Conservation (phyloP, 2,113 vertebrate genomes). For the Ascaphus truei region DNA sequence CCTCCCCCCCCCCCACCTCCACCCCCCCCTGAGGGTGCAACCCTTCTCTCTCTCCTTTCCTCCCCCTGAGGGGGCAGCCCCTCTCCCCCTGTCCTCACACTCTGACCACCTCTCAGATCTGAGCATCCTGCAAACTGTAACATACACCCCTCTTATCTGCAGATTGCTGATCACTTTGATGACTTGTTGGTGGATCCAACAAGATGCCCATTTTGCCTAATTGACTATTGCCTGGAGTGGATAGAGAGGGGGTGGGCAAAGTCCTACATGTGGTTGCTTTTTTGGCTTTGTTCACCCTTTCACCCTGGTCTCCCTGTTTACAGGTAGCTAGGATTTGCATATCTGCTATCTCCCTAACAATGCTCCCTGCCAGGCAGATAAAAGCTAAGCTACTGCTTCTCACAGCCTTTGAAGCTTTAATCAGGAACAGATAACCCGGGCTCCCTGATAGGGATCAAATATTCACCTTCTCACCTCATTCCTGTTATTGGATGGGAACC, state of each 20-base stretch:
- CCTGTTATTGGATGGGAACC: slow-evolving; percentile 23
- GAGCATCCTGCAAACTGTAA: background rate
- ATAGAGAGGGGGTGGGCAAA: background rate
- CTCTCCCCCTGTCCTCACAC: too few relatives aligned
- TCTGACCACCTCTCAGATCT: too few relatives aligned
- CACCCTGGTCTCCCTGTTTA: background rate
- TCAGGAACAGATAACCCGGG: slow-evolving; percentile 26
- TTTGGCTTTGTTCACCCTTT: slow-evolving; percentile 10
- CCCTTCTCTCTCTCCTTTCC: too few relatives aligned
- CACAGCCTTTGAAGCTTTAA: slow-evolving; percentile 41
- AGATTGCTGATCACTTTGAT: slow-evolving; percentile 16
- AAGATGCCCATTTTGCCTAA: slow-evolving; percentile 18
- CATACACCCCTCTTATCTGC: slow-evolving; percentile 8
- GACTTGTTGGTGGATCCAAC: background rate
- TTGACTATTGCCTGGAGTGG: slow-evolving; percentile 28
- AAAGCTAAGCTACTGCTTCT: slow-evolving; percentile 26
- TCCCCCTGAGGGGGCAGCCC: too few relatives aligned
- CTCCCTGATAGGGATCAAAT: background rate
- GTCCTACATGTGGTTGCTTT: background rate
- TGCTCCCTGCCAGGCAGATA: background rate
- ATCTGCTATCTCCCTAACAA: slow-evolving; percentile 50
- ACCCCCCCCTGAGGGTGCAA: too few relatives aligned
- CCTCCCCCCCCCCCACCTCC: too few relatives aligned
- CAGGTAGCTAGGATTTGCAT: slow-evolving; percentile 42
- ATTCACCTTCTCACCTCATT: slow-evolving; percentile 29